phyloP scores from a whole-genome alignment of 2,888 invertebrate species.

The Tetragnatha montana region DNA sequence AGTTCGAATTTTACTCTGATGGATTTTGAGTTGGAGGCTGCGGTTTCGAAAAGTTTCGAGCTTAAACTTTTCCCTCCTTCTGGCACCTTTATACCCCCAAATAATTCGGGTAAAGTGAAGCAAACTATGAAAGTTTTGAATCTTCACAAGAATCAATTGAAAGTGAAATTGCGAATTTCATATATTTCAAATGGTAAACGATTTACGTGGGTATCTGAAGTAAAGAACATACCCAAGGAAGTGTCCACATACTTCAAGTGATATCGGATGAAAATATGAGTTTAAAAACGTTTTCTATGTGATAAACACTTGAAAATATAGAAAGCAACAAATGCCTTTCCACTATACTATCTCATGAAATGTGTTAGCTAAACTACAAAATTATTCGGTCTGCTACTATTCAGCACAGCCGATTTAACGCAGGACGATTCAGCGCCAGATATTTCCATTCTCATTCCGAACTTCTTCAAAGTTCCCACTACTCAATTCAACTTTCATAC shows the following conservation, averaged over 20 bases:
- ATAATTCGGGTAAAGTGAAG: conserved; percentile 85
- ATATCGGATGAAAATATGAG: background rate
- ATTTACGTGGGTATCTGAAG: conserved; percentile 94
- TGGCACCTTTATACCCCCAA: conserved; percentile 87
- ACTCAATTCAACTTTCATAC: no score
- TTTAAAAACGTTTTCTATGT: background rate
- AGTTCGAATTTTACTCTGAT: conserved; percentile 83
- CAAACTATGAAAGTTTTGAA: conserved; percentile 93
- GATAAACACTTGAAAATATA: no score
- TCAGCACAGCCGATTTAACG: no score
- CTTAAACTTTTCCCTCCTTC: conserved; percentile 97
- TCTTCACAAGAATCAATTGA: conserved; percentile 89
- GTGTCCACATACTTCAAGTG: conserved; percentile 56
- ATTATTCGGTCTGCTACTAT: no score
- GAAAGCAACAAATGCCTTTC: no score
- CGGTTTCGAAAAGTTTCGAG: conserved; percentile 96
- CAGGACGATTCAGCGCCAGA: no score
- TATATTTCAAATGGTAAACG: conserved; percentile 88
- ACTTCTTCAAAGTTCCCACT: no score
- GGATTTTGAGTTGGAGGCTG: conserved; percentile 97
- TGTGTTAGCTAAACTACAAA: no score
- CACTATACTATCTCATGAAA: no score
- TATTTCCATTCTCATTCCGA: no score
- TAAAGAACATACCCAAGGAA: conserved; percentile 87
- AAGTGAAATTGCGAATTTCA: conserved; percentile 93